Evolutionary conservation across 2,113 vertebrate genomes (phyloP), one percentile per base, ranked within the genome.

Genomic region (Carassius carassius): DNA sequence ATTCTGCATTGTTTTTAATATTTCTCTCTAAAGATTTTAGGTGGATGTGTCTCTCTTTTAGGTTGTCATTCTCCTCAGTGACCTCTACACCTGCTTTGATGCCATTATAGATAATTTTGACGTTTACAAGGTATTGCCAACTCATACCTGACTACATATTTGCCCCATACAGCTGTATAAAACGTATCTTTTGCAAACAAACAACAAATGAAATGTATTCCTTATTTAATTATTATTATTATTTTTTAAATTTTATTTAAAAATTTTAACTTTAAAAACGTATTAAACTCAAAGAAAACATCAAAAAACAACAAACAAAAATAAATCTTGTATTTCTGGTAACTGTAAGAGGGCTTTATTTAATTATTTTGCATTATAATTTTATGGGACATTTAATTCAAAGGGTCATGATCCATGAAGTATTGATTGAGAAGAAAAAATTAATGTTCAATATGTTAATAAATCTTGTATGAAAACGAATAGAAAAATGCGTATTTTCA

Each of bases 81-180:
- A 99, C 89, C 94, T 99, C 77, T 99, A 99, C 92, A 99, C 97
- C 5, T 99, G 97, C 85, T 99, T 98, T 12, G 97, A 99, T 0
- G 97, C 97, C 86, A 97, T 98, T 90, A 99, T 98, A 25, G 97
- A 99, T 92, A 97, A 97, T 92, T 98, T 99, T 49, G 97, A 99
- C 0, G 97, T 98, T 90, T 99, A 98, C 94, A 99, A 99, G 96
- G 97, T 98, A 75, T 23, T n/a, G 16, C 35, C 69, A 49, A 13
- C 37, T 74, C 21, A n/a, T n/a, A 73, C 37, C 21, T 74, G 1
- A 14, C 0, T 4, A 12, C 10, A 25, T 49, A 23, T 73, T 47
- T 74, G 25, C 5, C 13, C 63, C 17, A 67, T 6, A 67, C 63
- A 67, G 1, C 29, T 35, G 3, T 67, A 32, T 67, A 17, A 2